These are phyloP conservation scores for Platysteira castanea DNA, from an alignment of 2,113 vertebrate genomes.

Conservation along the genomic window DNA sequence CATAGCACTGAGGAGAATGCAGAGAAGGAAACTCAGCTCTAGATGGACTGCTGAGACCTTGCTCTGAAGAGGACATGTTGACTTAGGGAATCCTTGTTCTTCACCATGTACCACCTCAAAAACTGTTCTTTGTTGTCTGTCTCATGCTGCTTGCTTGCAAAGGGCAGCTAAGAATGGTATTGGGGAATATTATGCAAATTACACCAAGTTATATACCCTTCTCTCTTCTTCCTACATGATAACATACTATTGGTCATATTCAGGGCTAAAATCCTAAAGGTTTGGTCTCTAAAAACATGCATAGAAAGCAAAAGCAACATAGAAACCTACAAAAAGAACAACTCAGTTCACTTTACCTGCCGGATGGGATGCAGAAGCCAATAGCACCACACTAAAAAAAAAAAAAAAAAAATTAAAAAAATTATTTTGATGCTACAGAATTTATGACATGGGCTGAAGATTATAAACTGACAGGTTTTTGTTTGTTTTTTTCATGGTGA, in stretches of 20 bases:
- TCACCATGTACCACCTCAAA: background rate
- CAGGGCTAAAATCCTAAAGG: background rate
- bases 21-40: background rate
- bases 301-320: background rate
- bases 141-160: background rate
- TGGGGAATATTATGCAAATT: background rate
- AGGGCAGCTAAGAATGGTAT: background rate
- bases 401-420: background rate
- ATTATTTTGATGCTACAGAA: background rate
- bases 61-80: background rate
- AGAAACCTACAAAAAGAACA: background rate
- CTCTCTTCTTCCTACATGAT: background rate
- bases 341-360: slow-evolving; percentile 64
- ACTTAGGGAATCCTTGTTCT: background rate
- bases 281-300: background rate
- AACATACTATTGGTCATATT: background rate
- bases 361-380: slow-evolving; percentile 73
- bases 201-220: background rate
- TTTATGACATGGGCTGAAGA: background rate
- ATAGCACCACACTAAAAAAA: slow-evolving; percentile 66
- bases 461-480: background rate
- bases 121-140: background rate
- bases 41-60: background rate
- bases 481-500: background rate
- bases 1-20: background rate